Conservation (phyloP, 2,113 vertebrate species). For the Limnothrissa miodon region DNA sequence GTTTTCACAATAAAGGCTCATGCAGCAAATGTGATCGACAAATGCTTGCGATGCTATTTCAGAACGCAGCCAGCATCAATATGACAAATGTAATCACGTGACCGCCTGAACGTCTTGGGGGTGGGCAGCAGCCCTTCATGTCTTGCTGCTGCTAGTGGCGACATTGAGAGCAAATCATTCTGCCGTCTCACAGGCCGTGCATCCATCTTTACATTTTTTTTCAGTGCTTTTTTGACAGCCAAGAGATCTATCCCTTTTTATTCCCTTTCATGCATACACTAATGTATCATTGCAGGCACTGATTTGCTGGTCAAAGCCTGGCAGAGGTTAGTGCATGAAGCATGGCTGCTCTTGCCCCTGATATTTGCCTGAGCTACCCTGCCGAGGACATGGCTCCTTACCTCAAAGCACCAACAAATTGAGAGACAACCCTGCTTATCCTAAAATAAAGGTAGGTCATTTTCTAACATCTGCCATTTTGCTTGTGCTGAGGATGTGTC, state of each 20-base stretch:
- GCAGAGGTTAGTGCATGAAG: conserved; percentile 48
- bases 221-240: conserved; percentile 26
- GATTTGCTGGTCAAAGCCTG: conserved; percentile 41
- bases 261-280: conserved; percentile 22
- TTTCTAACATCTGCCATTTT: conserved; percentile 16
- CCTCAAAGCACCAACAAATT: conserved; percentile 31
- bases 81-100: conserved; percentile 61
- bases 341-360: conserved; percentile 54
- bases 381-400: conserved; percentile 56
- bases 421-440: conserved; percentile 42
- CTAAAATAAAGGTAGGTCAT: conserved; percentile 53
- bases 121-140: conserved; percentile 62
- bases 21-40: background rate
- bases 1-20: background rate
- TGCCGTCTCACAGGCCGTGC: conserved; percentile 17
- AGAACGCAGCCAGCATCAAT: conserved; percentile 48
- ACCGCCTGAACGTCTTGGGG: conserved; percentile 53
- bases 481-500: conserved; percentile 37
- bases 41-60: background rate
- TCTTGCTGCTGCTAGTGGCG: conserved; percentile 48
- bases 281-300: conserved; percentile 34
- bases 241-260: conserved; percentile 29
- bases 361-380: conserved; percentile 55
- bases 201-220: conserved; percentile 21
- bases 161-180: conserved; percentile 31